Conservation (phyloP, 2,113 vertebrate genomes). For the Lasiurus cinereus region DNA sequence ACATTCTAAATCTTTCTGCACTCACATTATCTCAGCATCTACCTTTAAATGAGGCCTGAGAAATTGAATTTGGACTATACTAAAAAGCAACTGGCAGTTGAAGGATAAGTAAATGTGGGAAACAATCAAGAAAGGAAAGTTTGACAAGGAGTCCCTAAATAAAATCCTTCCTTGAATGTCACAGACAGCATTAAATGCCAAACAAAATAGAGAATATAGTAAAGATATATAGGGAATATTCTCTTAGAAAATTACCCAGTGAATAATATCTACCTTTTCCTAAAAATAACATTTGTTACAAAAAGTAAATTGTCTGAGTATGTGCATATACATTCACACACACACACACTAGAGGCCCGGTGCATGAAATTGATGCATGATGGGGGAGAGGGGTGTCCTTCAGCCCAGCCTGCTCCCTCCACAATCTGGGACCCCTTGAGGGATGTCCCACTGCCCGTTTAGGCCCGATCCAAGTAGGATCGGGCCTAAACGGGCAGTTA, state of each 20-base stretch:
- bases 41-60: constrained; percentile 29
- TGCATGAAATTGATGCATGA: too few relatives aligned
- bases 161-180: constrained; percentile 56
- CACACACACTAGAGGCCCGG: too few relatives aligned
- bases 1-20: background rate
- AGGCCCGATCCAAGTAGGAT: too few relatives aligned
- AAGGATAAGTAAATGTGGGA: background rate
- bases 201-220: constrained; percentile 8
- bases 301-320: constrained; percentile 12
- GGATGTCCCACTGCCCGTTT: too few relatives aligned
- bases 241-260: constrained; percentile 30
- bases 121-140: background rate
- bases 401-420: too few relatives aligned
- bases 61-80: background rate
- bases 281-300: constrained; percentile 26
- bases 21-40: background rate
- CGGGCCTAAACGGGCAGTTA: too few relatives aligned
- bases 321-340: background rate
- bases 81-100: constrained; percentile 20
- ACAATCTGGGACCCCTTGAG: too few relatives aligned
- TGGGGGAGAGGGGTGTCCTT: too few relatives aligned
- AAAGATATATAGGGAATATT: background rate
- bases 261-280: background rate
- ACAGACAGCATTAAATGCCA: constrained; percentile 33
- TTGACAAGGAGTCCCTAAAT: background rate